Conservation (phyloP, 2,888 invertebrate genomes). For the Limnephilus auricula region DNA sequence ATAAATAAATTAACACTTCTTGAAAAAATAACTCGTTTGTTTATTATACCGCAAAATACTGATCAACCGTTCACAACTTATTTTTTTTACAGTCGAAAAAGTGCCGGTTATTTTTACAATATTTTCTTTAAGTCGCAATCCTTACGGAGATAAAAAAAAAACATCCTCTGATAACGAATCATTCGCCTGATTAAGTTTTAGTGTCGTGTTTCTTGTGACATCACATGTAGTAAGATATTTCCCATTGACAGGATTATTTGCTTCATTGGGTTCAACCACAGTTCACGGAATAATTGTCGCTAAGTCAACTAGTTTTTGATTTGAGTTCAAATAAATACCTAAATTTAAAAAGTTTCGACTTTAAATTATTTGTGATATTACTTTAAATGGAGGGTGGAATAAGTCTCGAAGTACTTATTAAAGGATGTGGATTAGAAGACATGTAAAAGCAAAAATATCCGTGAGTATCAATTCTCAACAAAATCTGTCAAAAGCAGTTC, state of each 20-base stretch:
- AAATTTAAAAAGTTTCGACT: no score
- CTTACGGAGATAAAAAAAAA: neutral
- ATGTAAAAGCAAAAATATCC: no score
- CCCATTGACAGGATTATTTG: slow-evolving; percentile 20
- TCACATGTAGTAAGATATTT: neutral
- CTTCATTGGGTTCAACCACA: neutral
- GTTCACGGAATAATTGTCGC: slow-evolving; percentile 21
- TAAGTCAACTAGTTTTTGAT: neutral
- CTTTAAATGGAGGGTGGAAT: no score
- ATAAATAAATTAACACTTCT: no score
- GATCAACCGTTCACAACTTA: neutral
- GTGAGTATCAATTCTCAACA: no score
- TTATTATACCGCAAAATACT: neutral
- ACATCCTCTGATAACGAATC: neutral
- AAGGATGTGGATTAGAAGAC: no score
- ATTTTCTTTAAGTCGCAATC: neutral
- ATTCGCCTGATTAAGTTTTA: neutral
- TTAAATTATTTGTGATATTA: no score
- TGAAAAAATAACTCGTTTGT: no score
- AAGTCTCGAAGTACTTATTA: no score
- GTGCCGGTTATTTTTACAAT: neutral
- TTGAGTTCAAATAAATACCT: no score
- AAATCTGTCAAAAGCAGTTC: no score
- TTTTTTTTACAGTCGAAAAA: neutral
- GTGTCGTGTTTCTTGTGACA: neutral